Evolutionary conservation across 1,140 invertebrate genomes (phyloP), one percentile per base, ranked within the genome.

Genomic region (Lerema accius): DNA sequence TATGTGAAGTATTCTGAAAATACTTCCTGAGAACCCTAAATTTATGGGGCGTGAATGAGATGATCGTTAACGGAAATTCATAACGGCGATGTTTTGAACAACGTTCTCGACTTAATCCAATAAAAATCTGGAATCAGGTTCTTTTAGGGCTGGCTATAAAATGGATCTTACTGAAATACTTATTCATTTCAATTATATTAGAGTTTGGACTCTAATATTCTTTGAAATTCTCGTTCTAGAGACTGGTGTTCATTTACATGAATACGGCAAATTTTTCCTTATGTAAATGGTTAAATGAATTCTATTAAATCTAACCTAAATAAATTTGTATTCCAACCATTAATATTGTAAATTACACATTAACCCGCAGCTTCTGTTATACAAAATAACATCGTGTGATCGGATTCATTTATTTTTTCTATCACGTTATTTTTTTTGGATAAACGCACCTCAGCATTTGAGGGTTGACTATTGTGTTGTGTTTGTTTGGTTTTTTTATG

Each of bases 401-500:
- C n/a, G 11, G 42, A 15, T 48, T 39, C 16, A 45, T 35, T 46
- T 28, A 46, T 4, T 32, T 42, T n/a, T n/a, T 39, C 4, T 11
- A 59, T 59, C 55, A 23, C 40, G 40, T 19, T 59, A 17, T 40
- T 32, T 59, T 11, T 48, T 56, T 19, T 7, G 14, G 45, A 63
- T 50, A 42, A 56, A 73, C 65, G 39, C 69, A 76, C 64, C 66
- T 73, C 72, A 60, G 60, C 53, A 50, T 55, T 71, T 55, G 49
- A 74, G 82, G 82, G 82, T 82, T 68, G 56, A 45, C 70, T 43
- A 74, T 85, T 84, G 78, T 84, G 55, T 46, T 58, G 63, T 82
- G 74, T 89, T 85, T 88, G 83, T 84, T 84, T 79, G 71, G 63
- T 23, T 85, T 89, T 86, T 86, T 84, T 89, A 84, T 82, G 78